phyloP scores from a whole-genome alignment of 2,797 vertebrate species.

The Lates japonicus region DNA sequence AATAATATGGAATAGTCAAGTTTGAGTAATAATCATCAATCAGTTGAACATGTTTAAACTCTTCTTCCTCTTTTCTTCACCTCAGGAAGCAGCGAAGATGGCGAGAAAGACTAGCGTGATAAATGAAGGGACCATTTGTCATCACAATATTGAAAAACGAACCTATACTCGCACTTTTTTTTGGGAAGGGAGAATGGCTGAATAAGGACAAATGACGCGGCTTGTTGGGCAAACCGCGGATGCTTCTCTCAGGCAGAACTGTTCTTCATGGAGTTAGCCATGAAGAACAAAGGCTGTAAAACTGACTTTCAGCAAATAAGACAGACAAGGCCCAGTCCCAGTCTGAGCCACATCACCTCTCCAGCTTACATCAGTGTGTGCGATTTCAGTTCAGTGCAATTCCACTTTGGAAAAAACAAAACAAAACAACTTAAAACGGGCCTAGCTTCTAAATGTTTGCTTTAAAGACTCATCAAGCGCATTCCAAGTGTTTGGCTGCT shows the following conservation, averaged over 20 bases:
- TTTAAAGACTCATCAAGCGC: constrained; percentile 74
- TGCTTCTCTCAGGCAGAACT: constrained; percentile 80
- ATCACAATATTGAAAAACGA: constrained; percentile 43
- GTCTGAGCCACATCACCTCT: constrained; percentile 64
- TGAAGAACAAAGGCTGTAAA: constrained; percentile 58
- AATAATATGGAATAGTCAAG: neutral
- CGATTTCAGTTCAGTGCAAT: constrained; percentile 75
- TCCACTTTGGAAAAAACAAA: constrained; percentile 39
- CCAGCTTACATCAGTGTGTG: constrained; percentile 54
- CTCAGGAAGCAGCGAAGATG: constrained; percentile 97
- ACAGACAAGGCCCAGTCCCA: constrained; percentile 27
- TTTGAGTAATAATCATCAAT: neutral
- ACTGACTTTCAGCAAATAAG: constrained; percentile 58
- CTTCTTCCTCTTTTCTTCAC: constrained; percentile 30
- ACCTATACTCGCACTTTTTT: constrained; percentile 63
- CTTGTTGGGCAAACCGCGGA: constrained; percentile 60
- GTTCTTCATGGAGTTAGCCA: constrained; percentile 52
- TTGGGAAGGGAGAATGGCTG: constrained; percentile 33
- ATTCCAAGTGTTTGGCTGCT: constrained; percentile 78
- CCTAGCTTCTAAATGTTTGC: constrained; percentile 70
- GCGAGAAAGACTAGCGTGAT: constrained; percentile 92
- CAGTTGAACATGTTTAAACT: constrained; percentile 20
- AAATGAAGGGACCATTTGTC: constrained; percentile 21
- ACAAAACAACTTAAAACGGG: constrained; percentile 20
- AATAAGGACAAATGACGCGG: constrained; percentile 43